A percentile compares a stretch with the other conserved stretches of the same genome.
Evolutionary conservation across 2,113 vertebrate genomes (phyloP).

Genomic region (Pseudopodoces humilis): DNA sequence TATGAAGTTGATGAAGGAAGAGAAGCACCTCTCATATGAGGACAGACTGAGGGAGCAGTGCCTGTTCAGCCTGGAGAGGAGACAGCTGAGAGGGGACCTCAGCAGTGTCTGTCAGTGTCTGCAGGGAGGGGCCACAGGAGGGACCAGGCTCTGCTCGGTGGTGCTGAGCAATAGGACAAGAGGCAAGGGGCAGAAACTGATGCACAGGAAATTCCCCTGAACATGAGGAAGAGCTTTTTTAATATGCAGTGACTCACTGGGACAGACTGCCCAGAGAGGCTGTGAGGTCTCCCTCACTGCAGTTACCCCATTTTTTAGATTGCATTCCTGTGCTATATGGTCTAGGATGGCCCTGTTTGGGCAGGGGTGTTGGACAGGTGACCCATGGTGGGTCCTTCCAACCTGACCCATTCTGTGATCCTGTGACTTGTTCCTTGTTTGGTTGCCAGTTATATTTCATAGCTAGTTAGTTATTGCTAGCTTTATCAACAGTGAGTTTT

Average conservation of each 20-base stretch:
- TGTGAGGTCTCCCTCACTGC: not conserved
- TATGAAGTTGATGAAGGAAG: fast-evolving
- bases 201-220: not conserved
- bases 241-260: too few species aligned
- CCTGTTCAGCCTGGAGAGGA: not conserved
- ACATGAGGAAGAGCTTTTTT: not conserved
- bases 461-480: not conserved
- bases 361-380: not conserved
- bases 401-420: not conserved
- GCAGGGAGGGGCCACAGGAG: not conserved
- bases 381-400: not conserved
- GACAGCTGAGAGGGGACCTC: fast-evolving
- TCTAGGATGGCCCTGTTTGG: not conserved
- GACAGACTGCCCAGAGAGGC: not conserved
- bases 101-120: not conserved
- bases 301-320: not conserved
- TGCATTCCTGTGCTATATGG: fast-evolving
- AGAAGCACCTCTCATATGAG: fast-evolving
- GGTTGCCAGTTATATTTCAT: not conserved
- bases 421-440: not conserved
- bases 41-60: fast-evolving
- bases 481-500: not conserved
- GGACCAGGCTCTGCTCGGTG: not conserved
- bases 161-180: fast-evolving
- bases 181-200: fast-evolving